These are phyloP conservation scores for Alaudala cheleensis DNA, from an alignment of 2,113 vertebrate genomes.

Conservation along the genomic window DNA sequence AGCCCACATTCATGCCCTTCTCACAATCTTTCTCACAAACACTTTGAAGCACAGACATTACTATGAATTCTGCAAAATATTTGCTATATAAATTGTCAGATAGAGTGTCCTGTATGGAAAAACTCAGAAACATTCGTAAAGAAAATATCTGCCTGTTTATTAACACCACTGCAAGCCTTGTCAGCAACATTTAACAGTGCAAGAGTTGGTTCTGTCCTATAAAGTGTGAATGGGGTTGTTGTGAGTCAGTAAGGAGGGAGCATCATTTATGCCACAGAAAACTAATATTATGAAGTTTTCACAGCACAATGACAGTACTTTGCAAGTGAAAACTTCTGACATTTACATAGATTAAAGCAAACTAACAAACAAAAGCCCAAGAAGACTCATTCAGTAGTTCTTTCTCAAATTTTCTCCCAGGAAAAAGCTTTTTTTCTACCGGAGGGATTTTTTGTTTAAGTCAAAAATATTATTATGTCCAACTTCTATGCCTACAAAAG, in stretches of 20 bases:
- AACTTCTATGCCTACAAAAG: neutral
- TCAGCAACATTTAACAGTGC: neutral
- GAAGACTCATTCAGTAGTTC: neutral
- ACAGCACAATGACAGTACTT: neutral
- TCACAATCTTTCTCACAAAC: neutral
- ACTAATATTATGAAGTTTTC: neutral
- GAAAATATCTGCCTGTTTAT: neutral
- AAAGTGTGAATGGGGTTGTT: neutral
- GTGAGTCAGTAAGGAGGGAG: neutral
- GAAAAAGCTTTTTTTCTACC: neutral
- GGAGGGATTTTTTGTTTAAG: neutral
- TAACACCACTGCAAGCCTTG: neutral
- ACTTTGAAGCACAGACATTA: neutral
- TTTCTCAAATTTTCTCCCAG: neutral
- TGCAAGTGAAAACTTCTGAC: neutral
- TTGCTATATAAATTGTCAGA: neutral
- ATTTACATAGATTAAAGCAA: neutral
- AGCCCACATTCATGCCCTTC: neutral
- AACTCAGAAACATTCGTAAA: neutral
- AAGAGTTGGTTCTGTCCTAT: neutral
- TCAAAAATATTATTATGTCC: neutral
- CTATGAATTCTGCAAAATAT: neutral
- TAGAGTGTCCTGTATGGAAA: neutral
- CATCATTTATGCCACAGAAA: slow-evolving; percentile 11
- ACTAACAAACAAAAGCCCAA: accelerated